Evolutionary conservation across 2,797 vertebrate genomes (phyloP), one percentile per base, ranked within the genome.

Genomic region (Ptychadena robeensis): DNA sequence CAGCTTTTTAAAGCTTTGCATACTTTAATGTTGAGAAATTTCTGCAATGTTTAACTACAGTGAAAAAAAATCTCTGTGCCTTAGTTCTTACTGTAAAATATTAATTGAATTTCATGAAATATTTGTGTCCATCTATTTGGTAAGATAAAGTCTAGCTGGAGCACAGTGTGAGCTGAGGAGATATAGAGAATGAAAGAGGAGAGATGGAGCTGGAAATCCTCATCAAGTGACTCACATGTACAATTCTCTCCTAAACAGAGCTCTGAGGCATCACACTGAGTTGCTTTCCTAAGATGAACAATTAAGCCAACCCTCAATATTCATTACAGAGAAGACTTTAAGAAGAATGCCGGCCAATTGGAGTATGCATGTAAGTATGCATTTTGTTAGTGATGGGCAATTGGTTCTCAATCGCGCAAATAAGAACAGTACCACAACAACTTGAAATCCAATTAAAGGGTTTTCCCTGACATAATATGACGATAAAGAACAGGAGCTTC

Each of bases 1-100:
- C 44, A 84, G 76, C 82, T 84, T 80, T 83, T 83, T 83, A 63
- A 79, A 79, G 76, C 75, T 73, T 79, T 84, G 82, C 82, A 84
- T 84, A 84, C 79, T 84, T 84, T 74, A 84, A 84, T 84, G 32
- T 79, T 69, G 10, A 32, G 69, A 79, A 73, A 84, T 74, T 80
- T 65, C 65, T 57, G 71, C 32, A 68, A 48, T 59, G 61, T 61
- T 68, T 40, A 27, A 72, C 59, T 34, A 64, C 6, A 35, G 44
- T 28, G 25, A 70, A 63, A 31, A 78, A 83, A 31, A 71, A 48
- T 5, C 6, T 38, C 37, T 78, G 61, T 65, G 74, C 48, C 72
- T 64, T 70, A 53, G 57, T 64, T 73, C 57, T 40, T 25, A 69
- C 35, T 22, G 44, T 79, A 44, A 80, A 84, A 80, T 84, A 84